Evolutionary conservation across 2,113 vertebrate species (phyloP), one percentile per base, ranked within the genome.

Genomic region (Aix galericulata): DNA sequence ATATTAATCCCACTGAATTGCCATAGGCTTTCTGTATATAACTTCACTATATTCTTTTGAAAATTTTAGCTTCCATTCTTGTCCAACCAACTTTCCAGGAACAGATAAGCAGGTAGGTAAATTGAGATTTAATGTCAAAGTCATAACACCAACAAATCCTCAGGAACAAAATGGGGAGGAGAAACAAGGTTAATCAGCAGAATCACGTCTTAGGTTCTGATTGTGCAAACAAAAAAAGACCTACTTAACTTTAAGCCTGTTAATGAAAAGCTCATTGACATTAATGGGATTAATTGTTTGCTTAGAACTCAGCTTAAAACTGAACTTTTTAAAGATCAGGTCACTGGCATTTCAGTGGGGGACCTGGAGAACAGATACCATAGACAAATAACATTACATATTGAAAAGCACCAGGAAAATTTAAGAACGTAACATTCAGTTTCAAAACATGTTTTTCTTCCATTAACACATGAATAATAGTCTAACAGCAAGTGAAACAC

Each of bases 231-330:
- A 64, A 85, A 95, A 95, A 96, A 89, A 89, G 87, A 89, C 58
- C 62, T 79, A 64, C 86, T 96, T 94, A 94, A 80, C 72, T 89
- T 86, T 86, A 96, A 81, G 50, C 82, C 63, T 87, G 71, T 94
- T 95, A 96, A 71, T 25, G 72, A 81, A 89, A 93, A 97, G 82
- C 89, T 94, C 82, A 91, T 91, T 95, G 74, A 85, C 36, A 68
- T 59, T 92, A 91, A 92, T 69, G n/a, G 44, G 95, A 74, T 96
- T 75, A 58, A 20, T 44, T 66, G 17, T 42, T 78, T 82, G 60
- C 79, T 88, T 91, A 91, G 90, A 86, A 74, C 56, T 71, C 83
- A 88, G 60, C 73, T 91, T 89, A 93, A 88, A 92, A 29, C 0
- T 0, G 48, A 93, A 91, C 60, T 62, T 73, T 68, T 87, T 56